Conservation (phyloP, 2,888 invertebrate genomes). For the Odontocolon sp. region DNA sequence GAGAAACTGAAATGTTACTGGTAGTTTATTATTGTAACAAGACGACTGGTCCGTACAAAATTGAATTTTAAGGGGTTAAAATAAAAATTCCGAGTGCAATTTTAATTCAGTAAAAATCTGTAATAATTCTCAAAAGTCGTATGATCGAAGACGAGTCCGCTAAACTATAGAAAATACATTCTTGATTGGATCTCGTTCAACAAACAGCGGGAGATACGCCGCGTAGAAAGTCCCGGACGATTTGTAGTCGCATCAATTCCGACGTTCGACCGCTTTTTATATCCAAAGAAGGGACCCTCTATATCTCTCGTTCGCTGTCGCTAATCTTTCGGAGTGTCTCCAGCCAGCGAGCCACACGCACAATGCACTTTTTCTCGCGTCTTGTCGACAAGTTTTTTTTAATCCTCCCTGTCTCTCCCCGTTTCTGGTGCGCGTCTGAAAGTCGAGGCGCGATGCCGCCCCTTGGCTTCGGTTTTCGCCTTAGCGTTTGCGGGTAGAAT, state of each 20-base stretch:
- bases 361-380: constrained; percentile 69
- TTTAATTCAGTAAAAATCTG: too few species aligned
- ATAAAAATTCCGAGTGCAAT: too few species aligned
- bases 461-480: background rate
- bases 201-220: background rate
- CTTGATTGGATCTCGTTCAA: constrained; percentile 22
- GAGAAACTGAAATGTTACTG: too few species aligned
- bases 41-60: too few species aligned
- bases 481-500: constrained; percentile 5
- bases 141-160: background rate
- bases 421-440: background rate
- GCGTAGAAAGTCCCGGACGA: constrained; percentile 33
- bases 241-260: constrained; percentile 49
- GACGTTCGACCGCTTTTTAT: constrained; percentile 28
- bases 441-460: background rate
- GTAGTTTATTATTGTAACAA: too few species aligned
- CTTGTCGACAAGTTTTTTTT: constrained; percentile 72
- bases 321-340: constrained; percentile 70
- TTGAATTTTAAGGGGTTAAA: too few species aligned
- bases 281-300: background rate
- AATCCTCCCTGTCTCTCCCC: background rate
- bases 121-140: too few species aligned
- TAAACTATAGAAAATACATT: constrained; percentile 1
- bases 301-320: constrained; percentile 48
- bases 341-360: constrained; percentile 56